Conservation (phyloP, 2,113 vertebrate species). For the Lepisosteus oculatus region DNA sequence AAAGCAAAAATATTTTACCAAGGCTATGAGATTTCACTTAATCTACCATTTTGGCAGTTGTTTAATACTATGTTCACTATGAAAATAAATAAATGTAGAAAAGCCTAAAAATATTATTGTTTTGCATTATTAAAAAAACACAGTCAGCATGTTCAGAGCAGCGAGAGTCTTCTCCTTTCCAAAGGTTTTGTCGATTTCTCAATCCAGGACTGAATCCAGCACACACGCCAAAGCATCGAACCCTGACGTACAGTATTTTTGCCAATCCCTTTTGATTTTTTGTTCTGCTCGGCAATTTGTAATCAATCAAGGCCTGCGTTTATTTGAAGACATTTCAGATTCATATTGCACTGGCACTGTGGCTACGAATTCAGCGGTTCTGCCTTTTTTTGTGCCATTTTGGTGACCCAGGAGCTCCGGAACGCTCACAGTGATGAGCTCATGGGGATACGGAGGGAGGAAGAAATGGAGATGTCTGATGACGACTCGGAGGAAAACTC, state of each 20-base stretch:
- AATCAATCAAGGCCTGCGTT: not conserved
- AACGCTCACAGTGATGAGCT: conserved; percentile 94
- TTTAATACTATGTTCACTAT: too few species aligned
- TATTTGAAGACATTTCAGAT: too few species aligned
- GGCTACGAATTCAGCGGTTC: too few species aligned
- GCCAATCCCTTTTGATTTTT: not conserved
- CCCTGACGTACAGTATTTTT: not conserved
- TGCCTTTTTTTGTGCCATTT: conserved; percentile 1
- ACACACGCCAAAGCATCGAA: not conserved
- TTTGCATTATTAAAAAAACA: conserved; percentile 24
- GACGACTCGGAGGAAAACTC: conserved; percentile 83
- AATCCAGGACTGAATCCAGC: not conserved
- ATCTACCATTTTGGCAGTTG: too few species aligned
- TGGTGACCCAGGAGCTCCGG: conserved; percentile 80
- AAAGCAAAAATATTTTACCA: conserved; percentile 34
- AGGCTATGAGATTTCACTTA: conserved; percentile 31
- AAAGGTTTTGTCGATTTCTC: not conserved
- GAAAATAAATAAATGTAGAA: too few species aligned
- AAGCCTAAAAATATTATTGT: conserved; percentile 1
- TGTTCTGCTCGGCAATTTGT: not conserved
- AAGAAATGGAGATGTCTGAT: conserved; percentile 97
- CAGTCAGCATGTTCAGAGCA: conserved; percentile 7
- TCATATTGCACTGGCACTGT: too few species aligned
- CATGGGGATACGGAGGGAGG: conserved; percentile 90
- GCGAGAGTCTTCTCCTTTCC: not conserved